Conservation (phyloP, 2,113 vertebrate species). For the Litocranius walleri region DNA sequence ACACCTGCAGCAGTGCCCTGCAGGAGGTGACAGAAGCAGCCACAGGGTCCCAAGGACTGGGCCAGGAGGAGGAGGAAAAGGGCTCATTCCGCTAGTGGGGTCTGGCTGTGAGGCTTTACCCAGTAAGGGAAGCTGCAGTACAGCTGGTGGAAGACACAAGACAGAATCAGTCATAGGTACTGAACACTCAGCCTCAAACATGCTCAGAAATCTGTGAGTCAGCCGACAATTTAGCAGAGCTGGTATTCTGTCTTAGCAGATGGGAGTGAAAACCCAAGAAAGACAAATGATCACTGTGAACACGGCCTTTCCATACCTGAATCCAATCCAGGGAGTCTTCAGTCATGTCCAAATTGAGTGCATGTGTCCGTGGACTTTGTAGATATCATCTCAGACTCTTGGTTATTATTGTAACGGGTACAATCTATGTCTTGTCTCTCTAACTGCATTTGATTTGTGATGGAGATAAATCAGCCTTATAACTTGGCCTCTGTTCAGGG, state of each 20-base stretch:
- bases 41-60: rapidly evolving
- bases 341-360: neutral
- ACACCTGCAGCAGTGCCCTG: neutral
- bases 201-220: neutral
- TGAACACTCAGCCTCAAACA: neutral
- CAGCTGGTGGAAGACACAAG: neutral
- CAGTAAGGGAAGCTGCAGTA: rapidly evolving
- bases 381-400: neutral
- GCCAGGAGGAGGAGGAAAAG: rapidly evolving
- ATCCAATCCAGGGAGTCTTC: neutral
- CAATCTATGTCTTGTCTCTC: neutral
- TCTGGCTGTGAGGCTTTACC: neutral
- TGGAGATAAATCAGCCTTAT: neutral
- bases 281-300: neutral
- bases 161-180: neutral
- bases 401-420: neutral
- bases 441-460: neutral
- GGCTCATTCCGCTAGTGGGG: rapidly evolving
- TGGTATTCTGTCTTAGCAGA: neutral
- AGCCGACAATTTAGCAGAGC: neutral
- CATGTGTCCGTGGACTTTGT: neutral
- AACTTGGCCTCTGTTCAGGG: neutral
- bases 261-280: neutral
- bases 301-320: neutral
- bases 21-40: neutral